These are phyloP conservation scores for Brenthis ino DNA, from an alignment of 2,888 invertebrate genomes.

Conservation along the genomic window DNA sequence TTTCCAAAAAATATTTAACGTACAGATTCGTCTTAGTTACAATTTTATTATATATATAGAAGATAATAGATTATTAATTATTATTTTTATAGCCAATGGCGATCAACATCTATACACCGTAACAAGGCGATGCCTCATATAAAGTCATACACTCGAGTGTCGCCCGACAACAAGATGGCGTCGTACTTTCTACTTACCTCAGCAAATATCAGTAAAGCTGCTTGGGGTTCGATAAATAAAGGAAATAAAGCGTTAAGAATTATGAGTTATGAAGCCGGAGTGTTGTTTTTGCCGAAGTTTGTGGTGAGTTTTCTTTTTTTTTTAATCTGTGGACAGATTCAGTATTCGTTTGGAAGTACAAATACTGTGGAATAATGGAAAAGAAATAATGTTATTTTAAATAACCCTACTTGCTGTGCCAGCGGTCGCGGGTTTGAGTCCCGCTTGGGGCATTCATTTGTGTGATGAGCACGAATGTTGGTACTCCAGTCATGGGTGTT, in stretches of 20 bases:
- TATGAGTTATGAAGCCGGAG: slow-evolving; percentile 95
- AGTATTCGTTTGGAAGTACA: too few relatives aligned
- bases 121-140: slow-evolving; percentile 96
- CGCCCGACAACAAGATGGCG: slow-evolving; percentile 84
- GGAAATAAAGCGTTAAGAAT: slow-evolving; percentile 84
- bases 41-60: too few relatives aligned
- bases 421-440: too few relatives aligned
- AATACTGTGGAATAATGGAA: too few relatives aligned
- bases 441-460: too few relatives aligned
- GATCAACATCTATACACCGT: slow-evolving; percentile 85
- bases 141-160: slow-evolving; percentile 92
- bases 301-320: slow-evolving; percentile 83
- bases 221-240: slow-evolving; percentile 91
- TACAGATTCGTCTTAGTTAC: too few relatives aligned
- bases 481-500: too few relatives aligned
- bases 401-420: too few relatives aligned
- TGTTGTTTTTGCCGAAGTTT: slow-evolving; percentile 91
- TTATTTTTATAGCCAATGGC: slow-evolving; percentile 88
- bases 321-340: background rate
- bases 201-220: slow-evolving; percentile 97
- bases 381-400: too few relatives aligned
- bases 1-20: too few relatives aligned
- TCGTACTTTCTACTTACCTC: slow-evolving; percentile 95
- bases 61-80: too few relatives aligned
- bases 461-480: too few relatives aligned